Base-by-base conservation (phyloP, 2,113 vertebrate genomes). In the Suricata suricatta region DNA sequence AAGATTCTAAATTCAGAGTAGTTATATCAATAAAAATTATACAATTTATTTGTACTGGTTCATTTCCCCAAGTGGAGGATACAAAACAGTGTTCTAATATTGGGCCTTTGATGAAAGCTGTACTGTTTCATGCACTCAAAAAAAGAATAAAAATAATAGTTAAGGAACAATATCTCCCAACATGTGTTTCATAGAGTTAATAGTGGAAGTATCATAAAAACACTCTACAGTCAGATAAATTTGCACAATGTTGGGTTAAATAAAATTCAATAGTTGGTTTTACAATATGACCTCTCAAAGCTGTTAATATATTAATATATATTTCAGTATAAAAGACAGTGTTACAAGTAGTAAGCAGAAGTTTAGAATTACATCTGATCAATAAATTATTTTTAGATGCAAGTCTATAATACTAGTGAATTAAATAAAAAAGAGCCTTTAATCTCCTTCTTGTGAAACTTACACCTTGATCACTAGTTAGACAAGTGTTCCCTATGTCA, bases 1-100 rank as follows among this genome's bases (percentile, higher is more conserved):
- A 92, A 87, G 16, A 66, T 81, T 90, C 85, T 87, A 87, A 84
- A 87, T 95, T 79, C 38, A 96, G 38, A 87, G 66, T 85, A 82
- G 11, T 80, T 74, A 19, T 80, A 50, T 29, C 72, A 93, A 66
- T 66, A 72, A 87, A 95, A 90, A 68, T 57, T 6, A 88, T 8
- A 17, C 47, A 83, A 44, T 80, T 93, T 86, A 76, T 90, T 82
- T 86, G 44, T 81, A 63, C 14, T 29, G 21, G 19, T 76, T 95
- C 25, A 84, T 87, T 93, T 86, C 27, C 72, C 63, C 15, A 84
- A 88, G 12, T 74, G 7, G n/a, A 83, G 11, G 7, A 52, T 87
- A 90, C 16, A 84, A 84, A 95, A 35, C 19, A 76, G 19, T 80
- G 14, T 74, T 93, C n/a, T 85, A 72, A 96, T 7, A 31, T 54